phyloP scores from a whole-genome alignment of 2,888 invertebrate species.

The Dendrolimus houi region DNA sequence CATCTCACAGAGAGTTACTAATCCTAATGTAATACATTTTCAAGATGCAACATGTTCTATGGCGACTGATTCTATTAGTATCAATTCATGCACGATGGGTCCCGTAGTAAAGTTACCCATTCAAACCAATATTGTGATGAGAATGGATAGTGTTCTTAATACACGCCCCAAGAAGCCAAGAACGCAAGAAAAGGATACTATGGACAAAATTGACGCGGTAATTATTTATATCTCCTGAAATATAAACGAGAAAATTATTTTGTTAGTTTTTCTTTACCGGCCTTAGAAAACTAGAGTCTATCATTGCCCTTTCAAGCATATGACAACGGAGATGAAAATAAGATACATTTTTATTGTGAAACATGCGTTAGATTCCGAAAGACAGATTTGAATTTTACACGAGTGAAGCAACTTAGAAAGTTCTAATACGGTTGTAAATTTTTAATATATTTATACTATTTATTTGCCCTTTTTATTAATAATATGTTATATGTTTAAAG shows the following conservation, averaged over 20 bases:
- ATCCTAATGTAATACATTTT: not conserved
- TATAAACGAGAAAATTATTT: too few relatives aligned
- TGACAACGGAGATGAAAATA: too few relatives aligned
- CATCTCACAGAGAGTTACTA: not conserved
- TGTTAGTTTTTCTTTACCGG: too few relatives aligned
- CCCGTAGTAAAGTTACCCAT: slow-evolving; percentile 49
- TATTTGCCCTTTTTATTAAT: not conserved
- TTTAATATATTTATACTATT: not conserved
- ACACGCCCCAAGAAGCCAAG: slow-evolving; percentile 18
- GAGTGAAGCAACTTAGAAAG: too few relatives aligned
- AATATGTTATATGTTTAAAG: slow-evolving; percentile 19
- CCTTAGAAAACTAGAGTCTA: too few relatives aligned
- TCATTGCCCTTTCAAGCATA: too few relatives aligned
- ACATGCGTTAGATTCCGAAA: too few relatives aligned
- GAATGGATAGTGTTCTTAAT: slow-evolving; percentile 20
- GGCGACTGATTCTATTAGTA: slow-evolving; percentile 6
- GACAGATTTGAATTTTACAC: too few relatives aligned
- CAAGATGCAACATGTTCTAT: slow-evolving; percentile 6
- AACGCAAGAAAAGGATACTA: slow-evolving; percentile 19
- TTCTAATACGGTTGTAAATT: too few relatives aligned
- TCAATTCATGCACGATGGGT: slow-evolving; percentile 26
- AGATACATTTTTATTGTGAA: too few relatives aligned
- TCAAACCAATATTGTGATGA: slow-evolving; percentile 46
- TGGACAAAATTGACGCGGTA: slow-evolving; percentile 40
- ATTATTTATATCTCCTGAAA: slow-evolving; percentile 8